phyloP scores from a whole-genome alignment of 2,888 invertebrate genomes.

The Yponomeuta cagnagella region DNA sequence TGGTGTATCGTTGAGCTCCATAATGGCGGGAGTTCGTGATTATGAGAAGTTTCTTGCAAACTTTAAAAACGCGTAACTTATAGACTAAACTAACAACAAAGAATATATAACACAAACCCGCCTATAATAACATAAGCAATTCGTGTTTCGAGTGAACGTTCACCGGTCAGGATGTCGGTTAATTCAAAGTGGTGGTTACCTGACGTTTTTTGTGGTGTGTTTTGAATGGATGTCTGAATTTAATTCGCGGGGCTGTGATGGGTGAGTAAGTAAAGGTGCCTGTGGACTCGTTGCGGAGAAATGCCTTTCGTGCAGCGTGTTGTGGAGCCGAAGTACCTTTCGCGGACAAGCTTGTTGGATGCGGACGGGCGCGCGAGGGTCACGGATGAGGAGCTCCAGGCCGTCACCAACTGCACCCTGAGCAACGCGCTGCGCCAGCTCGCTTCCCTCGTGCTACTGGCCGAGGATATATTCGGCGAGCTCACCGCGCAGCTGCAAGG shows the following conservation, averaged over 20 bases:
- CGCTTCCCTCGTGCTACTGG: conserved; percentile 87
- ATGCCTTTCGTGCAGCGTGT: conserved; percentile 93
- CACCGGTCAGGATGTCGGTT: conserved; percentile 71
- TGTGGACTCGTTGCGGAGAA: conserved; percentile 44
- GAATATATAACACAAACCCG: conserved; percentile 35
- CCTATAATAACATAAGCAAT: conserved; percentile 28
- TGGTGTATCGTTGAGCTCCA: conserved; percentile 29
- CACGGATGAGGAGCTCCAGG: conserved; percentile 86
- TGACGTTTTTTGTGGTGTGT: conserved; percentile 74
- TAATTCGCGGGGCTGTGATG: conserved; percentile 65
- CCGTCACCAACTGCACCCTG: conserved; percentile 90
- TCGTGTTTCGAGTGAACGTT: conserved; percentile 53
- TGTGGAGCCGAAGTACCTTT: conserved; percentile 87
- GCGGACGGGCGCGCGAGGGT: conserved; percentile 76
- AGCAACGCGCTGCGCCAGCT: conserved; percentile 90
- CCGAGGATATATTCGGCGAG: conserved; percentile 91
- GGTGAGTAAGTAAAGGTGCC: conserved; percentile 58
- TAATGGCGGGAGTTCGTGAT: conserved; percentile 67
- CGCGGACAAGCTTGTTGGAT: conserved; percentile 79
- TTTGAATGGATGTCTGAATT: conserved; percentile 69
- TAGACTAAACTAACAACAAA: conserved; percentile 37
- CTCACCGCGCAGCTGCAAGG: conserved; percentile 84
- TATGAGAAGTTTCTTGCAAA: conserved; percentile 58
- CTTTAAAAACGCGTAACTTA: conserved; percentile 42
- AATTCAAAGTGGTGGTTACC: conserved; percentile 76